These are phyloP conservation scores for Gortyna flavago DNA, from an alignment of 2,888 invertebrate genomes.

Conservation along the genomic window DNA sequence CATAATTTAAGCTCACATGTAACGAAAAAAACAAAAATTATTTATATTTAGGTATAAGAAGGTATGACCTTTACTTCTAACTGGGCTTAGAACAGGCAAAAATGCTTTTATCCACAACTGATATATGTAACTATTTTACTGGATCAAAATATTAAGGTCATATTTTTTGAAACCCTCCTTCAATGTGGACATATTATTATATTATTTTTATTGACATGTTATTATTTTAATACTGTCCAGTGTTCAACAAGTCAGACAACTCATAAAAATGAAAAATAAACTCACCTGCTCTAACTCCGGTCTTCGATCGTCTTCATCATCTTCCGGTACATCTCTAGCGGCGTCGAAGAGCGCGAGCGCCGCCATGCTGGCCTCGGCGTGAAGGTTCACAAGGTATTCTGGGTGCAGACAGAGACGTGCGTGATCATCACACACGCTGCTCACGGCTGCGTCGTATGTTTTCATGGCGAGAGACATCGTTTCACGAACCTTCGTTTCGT, in stretches of 20 bases:
- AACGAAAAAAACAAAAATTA: not conserved
- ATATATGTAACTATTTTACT: not conserved
- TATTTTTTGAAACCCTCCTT: not conserved
- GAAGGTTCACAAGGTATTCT: slow-evolving; percentile 33
- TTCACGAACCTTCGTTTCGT: slow-evolving; percentile 67
- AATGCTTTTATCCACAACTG: not conserved
- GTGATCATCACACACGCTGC: slow-evolving; percentile 45
- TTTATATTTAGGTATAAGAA: no score
- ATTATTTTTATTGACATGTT: no score
- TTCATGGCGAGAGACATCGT: slow-evolving; percentile 51
- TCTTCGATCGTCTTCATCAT: slow-evolving; percentile 41
- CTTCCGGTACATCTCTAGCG: slow-evolving; percentile 18
- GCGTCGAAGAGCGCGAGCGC: slow-evolving; percentile 46
- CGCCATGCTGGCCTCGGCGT: slow-evolving; percentile 15
- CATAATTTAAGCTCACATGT: not conserved
- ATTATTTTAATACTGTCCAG: no score
- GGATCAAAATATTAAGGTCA: not conserved
- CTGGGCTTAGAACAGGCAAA: not conserved
- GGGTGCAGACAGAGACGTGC: slow-evolving; percentile 61
- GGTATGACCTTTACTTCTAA: not conserved
- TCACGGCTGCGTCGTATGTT: slow-evolving; percentile 61
- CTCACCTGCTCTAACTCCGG: slow-evolving; percentile 44
- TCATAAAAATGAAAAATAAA: not conserved
- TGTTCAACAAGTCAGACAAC: not conserved
- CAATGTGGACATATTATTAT: not conserved